Evolutionary conservation across 2,113 vertebrate species (phyloP), one percentile per base, ranked within the genome.

Genomic region (Eretmochelys imbricata): DNA sequence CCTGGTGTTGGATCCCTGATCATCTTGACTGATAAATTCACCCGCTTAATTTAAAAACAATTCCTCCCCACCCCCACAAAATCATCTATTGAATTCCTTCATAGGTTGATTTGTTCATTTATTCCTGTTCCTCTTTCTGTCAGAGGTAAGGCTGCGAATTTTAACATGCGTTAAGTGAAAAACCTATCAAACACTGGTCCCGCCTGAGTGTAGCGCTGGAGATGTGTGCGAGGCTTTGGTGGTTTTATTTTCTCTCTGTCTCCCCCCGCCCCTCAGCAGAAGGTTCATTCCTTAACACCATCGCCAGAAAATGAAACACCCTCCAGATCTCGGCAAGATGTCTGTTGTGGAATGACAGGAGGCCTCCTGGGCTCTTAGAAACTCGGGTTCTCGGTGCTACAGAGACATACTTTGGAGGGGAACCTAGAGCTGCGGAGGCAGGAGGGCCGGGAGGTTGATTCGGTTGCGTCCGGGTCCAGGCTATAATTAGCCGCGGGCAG

Each of bases 221-320:
- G 14, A n/a, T 65, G 16, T 19, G 55, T 19, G 27, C 7, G 35
- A n/a, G 35, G 8, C 65, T 20, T 20, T 69, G 65, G 4, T 20
- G 17, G 17, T 9, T 69, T 69, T 69, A 54, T 22, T 20, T n/a
- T 69, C 4, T 62, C 27, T 27, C 57, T 62, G 5, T 9, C 8
- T 12, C 17, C 17, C 14, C 35, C 8, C 8, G 2, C 35, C 17
- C 14, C 4, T 1, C 7, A 38, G 35, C 65, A n/a, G n/a, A 8
- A 69, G 4, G 8, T 38, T 19, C 17, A 20, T 10, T 20, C 35
- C 35, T 20, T 69, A 69, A 20, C 17, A n/a, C 4, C 35, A 38
- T 9, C 8, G 17, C n/a, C 16, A 22, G 65, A 19, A 8, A n/a
- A 20, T 20, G 65, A 69, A 65, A 65, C 17, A n/a, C 7, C 31